Base-by-base conservation (phyloP, 2,797 vertebrate genomes). In the Rhynchonycteris naso region DNA sequence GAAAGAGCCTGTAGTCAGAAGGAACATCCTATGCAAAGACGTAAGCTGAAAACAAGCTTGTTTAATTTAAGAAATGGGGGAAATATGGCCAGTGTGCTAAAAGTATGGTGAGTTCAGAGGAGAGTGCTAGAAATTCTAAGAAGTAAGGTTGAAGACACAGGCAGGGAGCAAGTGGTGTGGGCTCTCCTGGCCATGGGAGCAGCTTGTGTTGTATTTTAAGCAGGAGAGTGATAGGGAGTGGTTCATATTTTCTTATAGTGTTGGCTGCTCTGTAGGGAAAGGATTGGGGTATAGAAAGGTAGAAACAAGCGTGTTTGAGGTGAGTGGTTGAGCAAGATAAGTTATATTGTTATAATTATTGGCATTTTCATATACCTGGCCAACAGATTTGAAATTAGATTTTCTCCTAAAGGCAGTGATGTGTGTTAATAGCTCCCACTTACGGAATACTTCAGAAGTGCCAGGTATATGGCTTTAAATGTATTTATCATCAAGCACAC, bases 1-100 rank as follows among this genome's bases (percentile, higher is more conserved):
- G 72, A 21, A 43, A 52, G 66, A 47, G 35, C 16, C 6, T 30
- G 16, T 22, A 59, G 79, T 21, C 35, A n/a, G n/a, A 13, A 18
- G 18, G 24, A 15, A 0, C 24, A 47, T 22, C 33, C 59, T 28
- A 11, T 18, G 83, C 26, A 58, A 52, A 85, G 74, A 18, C 61
- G 30, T 74, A 26, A 21, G 38, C 6, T 38, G 26, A 61, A 56
- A 59, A 19, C 12, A 22, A 24, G 66, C 43, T 52, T 47, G 18
- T 38, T 79, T 43, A 35, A 5, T 52, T 33, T 59, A 78, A 68
- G 63, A 81, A 63, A 4, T 0, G 4, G 9, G 43, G 21, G 26
- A 28, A 18, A 14, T 10, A 2, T 10, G 33, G 30, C 21, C 28
- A 43, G 50, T 16, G 1, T 54, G 58, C n/a, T 0, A 0, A 52